Percentiles rank a stretch among this genome's conserved stretches.
phyloP scores from a whole-genome alignment of 2,113 vertebrate genomes.

The Psammodynastes pulverulentus region DNA sequence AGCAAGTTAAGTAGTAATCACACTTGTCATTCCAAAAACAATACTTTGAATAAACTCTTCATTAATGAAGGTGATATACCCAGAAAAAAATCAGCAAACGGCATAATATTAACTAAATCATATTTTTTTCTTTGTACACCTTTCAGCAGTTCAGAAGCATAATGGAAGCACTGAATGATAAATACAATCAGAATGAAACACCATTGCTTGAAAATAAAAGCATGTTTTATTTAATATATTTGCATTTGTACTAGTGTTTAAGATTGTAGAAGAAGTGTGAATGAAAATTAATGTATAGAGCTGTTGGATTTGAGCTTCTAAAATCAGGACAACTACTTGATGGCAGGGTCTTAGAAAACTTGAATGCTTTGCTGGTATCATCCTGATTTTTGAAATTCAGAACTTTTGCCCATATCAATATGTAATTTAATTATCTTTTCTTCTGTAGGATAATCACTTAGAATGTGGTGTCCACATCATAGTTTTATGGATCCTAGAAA shows the following conservation, averaged over 20 bases:
- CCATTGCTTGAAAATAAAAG: background rate
- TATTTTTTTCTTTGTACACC: background rate
- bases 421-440: background rate
- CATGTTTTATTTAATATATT: background rate
- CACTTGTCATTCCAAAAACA: slow-evolving; percentile 23
- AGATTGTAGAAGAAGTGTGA: background rate
- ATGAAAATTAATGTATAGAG: background rate
- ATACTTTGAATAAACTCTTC: background rate
- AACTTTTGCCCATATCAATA: background rate
- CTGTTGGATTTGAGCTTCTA: background rate
- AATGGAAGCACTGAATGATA: slow-evolving; percentile 9
- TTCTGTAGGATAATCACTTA: background rate
- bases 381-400: background rate
- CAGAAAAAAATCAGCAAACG: slow-evolving; percentile 34
- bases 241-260: background rate
- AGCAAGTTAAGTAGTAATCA: background rate
- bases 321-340: background rate
- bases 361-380: background rate
- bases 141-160: background rate
- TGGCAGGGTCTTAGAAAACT: background rate
- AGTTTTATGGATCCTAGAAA: background rate
- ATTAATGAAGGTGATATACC: slow-evolving; percentile 25
- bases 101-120: background rate
- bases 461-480: background rate
- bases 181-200: background rate